These are phyloP conservation scores for Choristoneura fumiferana DNA, from an alignment of 1,140 invertebrate species.

Conservation along the genomic window DNA sequence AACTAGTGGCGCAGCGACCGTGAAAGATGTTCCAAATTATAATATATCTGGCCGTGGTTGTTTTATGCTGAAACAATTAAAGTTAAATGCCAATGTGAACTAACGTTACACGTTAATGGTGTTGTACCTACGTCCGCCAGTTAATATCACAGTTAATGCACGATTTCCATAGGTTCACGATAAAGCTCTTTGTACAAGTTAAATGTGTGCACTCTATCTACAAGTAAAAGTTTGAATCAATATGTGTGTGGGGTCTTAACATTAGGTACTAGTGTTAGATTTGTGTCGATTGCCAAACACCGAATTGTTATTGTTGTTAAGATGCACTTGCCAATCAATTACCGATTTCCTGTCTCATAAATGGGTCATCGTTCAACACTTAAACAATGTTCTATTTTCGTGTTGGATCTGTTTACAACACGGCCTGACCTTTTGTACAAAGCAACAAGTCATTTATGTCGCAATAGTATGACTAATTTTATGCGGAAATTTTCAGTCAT, in stretches of 20 bases:
- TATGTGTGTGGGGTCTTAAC: background rate
- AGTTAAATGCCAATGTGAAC: constrained; percentile 18
- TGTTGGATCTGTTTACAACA: constrained; percentile 13
- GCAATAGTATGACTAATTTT: no score
- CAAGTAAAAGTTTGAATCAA: background rate
- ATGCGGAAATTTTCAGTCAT: no score
- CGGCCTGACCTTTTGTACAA: constrained; percentile 4
- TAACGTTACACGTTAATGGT: background rate
- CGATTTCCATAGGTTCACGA: background rate
- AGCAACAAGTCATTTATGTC: no score
- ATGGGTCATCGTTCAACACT: constrained; percentile 8
- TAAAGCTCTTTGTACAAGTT: constrained; percentile 9
- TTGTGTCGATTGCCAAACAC: constrained; percentile 29
- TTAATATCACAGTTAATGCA: constrained; percentile 4
- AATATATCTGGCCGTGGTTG: constrained; percentile 37
- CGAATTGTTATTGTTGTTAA: constrained; percentile 24
- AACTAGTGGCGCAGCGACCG: constrained; percentile 1
- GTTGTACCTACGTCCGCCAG: background rate
- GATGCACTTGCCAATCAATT: constrained; percentile 34
- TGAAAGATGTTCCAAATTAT: constrained; percentile 13
- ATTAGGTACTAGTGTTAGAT: constrained; percentile 13
- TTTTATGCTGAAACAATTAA: constrained; percentile 65
- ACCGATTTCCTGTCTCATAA: constrained; percentile 15
- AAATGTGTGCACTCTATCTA: constrained; percentile 2
- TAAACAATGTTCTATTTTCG: constrained; percentile 10